Conservation (phyloP, 2,113 vertebrate genomes). For the Silurus glanis region DNA sequence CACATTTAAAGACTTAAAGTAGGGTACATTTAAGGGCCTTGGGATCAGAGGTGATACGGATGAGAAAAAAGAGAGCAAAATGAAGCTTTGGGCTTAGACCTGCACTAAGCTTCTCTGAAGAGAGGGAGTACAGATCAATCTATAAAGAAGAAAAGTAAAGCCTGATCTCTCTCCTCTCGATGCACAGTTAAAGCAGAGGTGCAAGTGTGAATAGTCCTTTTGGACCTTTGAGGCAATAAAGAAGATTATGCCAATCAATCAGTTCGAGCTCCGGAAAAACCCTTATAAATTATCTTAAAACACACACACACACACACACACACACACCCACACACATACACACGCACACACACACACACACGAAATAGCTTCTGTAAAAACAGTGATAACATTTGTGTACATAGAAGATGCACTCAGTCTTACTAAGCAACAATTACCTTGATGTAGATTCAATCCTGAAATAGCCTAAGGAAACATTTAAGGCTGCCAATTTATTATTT, state of each 20-base stretch:
- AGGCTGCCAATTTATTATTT: background rate
- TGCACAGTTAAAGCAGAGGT: background rate
- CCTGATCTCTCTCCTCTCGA: background rate
- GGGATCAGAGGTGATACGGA: slow-evolving; percentile 14
- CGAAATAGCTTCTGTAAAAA: background rate
- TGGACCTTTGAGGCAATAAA: slow-evolving; percentile 12
- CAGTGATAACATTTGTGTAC: background rate
- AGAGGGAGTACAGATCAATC: slow-evolving; percentile 22
- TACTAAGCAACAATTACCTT: background rate
- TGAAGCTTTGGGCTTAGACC: slow-evolving; percentile 30
- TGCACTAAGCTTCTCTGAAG: slow-evolving; percentile 28
- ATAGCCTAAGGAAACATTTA: background rate
- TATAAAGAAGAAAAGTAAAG: slow-evolving; percentile 32
- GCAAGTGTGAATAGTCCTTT: slow-evolving; percentile 1
- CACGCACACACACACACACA: background rate
- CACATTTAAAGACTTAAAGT: background rate
- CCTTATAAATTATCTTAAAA: slow-evolving; percentile 11
- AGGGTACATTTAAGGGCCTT: slow-evolving; percentile 5
- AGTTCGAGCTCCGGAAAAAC: background rate
- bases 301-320: slow-evolving; percentile 3
- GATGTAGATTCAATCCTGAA: background rate
- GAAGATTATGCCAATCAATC: slow-evolving; percentile 29
- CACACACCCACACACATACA: background rate
- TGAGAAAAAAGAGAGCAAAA: slow-evolving; percentile 19
- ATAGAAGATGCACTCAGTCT: background rate